phyloP scores from a whole-genome alignment of 2,797 vertebrate genomes.

The Micromesistius poutassou region DNA sequence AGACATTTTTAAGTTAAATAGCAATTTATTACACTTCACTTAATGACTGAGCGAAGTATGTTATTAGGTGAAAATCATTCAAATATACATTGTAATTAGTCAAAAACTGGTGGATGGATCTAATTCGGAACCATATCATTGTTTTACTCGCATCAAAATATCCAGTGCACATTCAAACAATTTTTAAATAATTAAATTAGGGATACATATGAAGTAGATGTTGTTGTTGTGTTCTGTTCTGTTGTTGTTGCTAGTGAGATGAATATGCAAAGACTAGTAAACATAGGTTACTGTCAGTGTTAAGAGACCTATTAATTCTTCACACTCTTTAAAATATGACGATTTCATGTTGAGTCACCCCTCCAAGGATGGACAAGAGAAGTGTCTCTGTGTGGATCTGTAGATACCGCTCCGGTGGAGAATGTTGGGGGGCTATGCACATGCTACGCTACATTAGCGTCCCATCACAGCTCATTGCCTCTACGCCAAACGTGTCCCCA shows the following conservation, averaged over 20 bases:
- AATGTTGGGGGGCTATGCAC: conserved; percentile 47
- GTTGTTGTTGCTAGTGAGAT: not conserved
- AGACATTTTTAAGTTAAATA: not conserved
- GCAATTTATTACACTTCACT: not conserved
- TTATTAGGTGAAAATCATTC: not conserved
- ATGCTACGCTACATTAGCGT: conserved; percentile 66
- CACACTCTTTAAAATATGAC: not conserved
- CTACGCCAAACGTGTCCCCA: conserved; percentile 51
- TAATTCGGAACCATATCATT: not conserved
- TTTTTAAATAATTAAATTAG: not conserved
- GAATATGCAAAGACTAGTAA: not conserved
- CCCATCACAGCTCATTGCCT: conserved; percentile 72
- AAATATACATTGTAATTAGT: not conserved
- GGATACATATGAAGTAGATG: not conserved
- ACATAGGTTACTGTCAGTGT: not conserved
- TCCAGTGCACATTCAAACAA: not conserved
- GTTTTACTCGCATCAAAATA: not conserved
- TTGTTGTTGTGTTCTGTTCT: too few relatives aligned
- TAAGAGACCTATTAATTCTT: not conserved
- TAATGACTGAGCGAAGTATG: not conserved
- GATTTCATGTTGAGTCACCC: not conserved
- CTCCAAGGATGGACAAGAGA: not conserved
- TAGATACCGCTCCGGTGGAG: conserved; percentile 23
- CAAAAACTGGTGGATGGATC: not conserved
- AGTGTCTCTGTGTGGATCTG: conserved; percentile 12